Conservation (phyloP, 1,140 invertebrate species). For the Harlomillsia oculata region DNA sequence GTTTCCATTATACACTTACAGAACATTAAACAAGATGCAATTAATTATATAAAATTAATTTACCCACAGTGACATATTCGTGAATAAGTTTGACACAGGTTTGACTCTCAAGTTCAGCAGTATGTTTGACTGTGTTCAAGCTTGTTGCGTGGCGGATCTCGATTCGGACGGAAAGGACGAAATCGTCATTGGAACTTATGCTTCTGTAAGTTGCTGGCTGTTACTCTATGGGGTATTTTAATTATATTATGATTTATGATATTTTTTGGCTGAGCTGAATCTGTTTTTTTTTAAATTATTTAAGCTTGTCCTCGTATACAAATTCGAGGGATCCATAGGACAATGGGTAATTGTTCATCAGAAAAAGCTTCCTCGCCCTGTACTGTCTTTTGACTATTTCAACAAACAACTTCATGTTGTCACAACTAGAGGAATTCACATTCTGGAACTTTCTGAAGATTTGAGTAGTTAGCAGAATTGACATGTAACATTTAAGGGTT, state of each 20-base stretch:
- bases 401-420: constrained; percentile 26
- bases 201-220: constrained; percentile 41
- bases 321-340: constrained; percentile 36
- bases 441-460: constrained; percentile 29
- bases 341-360: constrained; percentile 32
- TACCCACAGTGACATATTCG: constrained; percentile 25
- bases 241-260: background rate
- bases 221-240: background rate
- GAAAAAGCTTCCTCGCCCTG: constrained; percentile 27
- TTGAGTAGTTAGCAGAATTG: too few species aligned
- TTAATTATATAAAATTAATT: too few species aligned
- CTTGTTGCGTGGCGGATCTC: constrained; percentile 36
- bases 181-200: constrained; percentile 61
- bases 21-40: too few species aligned
- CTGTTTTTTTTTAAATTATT: constrained; percentile 25
- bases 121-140: constrained; percentile 10
- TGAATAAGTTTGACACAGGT: constrained; percentile 25
- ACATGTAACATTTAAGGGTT: too few species aligned
- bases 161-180: constrained; percentile 63
- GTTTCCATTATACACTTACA: too few species aligned
- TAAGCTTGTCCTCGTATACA: constrained; percentile 53
- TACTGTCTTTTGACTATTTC: constrained; percentile 28
- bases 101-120: constrained; percentile 29
- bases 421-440: constrained; percentile 28
- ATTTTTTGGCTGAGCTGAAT: background rate